A percentile compares a stretch with the other conserved stretches of the same genome.
phyloP scores from a whole-genome alignment of 2,113 vertebrate species.

The Macquaria ambigua region DNA sequence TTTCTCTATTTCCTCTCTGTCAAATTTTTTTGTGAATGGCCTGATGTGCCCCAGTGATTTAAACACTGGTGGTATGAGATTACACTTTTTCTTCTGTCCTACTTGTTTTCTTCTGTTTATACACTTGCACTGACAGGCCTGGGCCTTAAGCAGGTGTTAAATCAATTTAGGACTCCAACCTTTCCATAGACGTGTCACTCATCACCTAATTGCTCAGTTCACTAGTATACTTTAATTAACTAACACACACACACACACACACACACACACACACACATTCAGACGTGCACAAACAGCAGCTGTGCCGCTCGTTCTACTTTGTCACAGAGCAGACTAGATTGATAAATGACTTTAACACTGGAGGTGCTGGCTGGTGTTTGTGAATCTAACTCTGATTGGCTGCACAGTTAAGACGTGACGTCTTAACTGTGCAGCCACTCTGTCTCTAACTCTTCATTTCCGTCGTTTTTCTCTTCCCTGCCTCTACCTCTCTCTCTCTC shows the following conservation, averaged over 20 bases:
- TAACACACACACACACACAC: conserved; percentile 10
- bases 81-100: not conserved
- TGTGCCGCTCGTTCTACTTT: conserved; percentile 17
- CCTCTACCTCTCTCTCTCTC: not conserved
- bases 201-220: conserved; percentile 59
- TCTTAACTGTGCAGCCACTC: no score
- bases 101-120: conserved; percentile 38
- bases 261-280: conserved; percentile 6
- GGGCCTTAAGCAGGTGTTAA: conserved; percentile 47
- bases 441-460: conserved; percentile 42
- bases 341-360: conserved; percentile 56
- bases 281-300: conserved; percentile 6
- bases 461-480: conserved; percentile 2
- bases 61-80: conserved; percentile 9
- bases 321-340: conserved; percentile 41
- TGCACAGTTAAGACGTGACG: conserved; percentile 43
- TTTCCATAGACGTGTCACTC: conserved; percentile 58
- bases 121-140: conserved; percentile 33
- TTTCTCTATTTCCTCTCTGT: conserved; percentile 39
- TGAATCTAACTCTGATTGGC: conserved; percentile 37
- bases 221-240: conserved; percentile 62
- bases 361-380: conserved; percentile 29
- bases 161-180: conserved; percentile 60
- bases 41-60: not conserved
- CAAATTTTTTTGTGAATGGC: not conserved